A percentile compares a stretch with the other conserved stretches of the same genome.
These are phyloP conservation scores for Erannis defoliaria DNA, from an alignment of 2,888 invertebrate species.

Conservation along the genomic window DNA sequence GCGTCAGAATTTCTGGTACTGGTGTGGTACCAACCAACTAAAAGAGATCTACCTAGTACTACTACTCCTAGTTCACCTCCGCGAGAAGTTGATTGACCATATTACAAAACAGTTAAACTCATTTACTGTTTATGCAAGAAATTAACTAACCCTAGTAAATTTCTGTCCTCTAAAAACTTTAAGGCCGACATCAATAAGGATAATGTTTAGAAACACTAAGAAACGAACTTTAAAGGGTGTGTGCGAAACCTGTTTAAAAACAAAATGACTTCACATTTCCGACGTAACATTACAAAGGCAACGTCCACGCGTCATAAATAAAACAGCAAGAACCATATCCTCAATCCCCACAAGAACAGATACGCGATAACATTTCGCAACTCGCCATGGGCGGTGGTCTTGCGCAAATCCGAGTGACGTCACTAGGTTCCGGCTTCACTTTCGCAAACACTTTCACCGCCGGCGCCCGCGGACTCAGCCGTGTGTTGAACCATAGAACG, in stretches of 20 bases:
- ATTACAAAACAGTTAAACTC: too few species aligned
- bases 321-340: conserved; percentile 56
- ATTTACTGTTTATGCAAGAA: too few species aligned
- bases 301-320: conserved; percentile 40
- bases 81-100: too few species aligned
- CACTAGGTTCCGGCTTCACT: conserved; percentile 84
- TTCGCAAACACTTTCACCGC: conserved; percentile 85
- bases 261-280: conserved; percentile 21
- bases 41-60: too few species aligned
- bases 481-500: conserved; percentile 40
- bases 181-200: background rate
- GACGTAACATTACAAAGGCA: conserved; percentile 41
- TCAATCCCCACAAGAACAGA: conserved; percentile 58
- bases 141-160: too few species aligned
- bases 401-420: conserved; percentile 83
- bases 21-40: too few species aligned
- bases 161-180: background rate
- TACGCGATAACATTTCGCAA: conserved; percentile 76
- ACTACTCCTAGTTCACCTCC: too few species aligned
- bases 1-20: too few species aligned
- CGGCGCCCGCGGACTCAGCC: conserved; percentile 60
- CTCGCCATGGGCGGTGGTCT: conserved; percentile 66
- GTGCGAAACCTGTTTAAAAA: conserved; percentile 20
- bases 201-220: background rate
- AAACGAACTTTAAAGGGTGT: too few species aligned